These are phyloP conservation scores for Oostethus manadensis DNA, from an alignment of 2,113 vertebrate genomes.

Conservation along the genomic window DNA sequence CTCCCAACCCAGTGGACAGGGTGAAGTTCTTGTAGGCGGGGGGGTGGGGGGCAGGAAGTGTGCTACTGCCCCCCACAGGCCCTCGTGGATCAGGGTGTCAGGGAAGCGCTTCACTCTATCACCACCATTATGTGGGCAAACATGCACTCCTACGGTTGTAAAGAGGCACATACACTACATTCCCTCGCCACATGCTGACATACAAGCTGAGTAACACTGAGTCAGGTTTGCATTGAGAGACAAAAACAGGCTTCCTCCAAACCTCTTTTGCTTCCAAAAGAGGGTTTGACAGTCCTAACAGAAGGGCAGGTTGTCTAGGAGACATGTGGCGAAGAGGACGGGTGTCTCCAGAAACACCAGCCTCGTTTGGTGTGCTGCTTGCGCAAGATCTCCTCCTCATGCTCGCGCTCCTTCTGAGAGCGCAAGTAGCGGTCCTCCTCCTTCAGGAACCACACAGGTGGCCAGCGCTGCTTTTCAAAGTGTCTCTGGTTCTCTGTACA, in stretches of 20 bases:
- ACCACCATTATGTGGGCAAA: constrained; percentile 7
- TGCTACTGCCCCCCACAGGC: constrained; percentile 27
- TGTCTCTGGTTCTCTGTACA: constrained; percentile 78
- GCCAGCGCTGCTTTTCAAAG: constrained; percentile 86
- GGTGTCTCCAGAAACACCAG: constrained; percentile 86
- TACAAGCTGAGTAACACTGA: constrained; percentile 32
- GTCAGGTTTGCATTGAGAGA: background rate
- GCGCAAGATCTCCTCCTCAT: constrained; percentile 80
- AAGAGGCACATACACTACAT: constrained; percentile 57
- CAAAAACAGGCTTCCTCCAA: background rate
- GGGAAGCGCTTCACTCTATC: constrained; percentile 52
- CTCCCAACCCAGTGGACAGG: constrained; percentile 50
- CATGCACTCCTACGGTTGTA: constrained; percentile 37
- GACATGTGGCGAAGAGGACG: constrained; percentile 73
- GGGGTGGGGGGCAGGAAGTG: constrained; percentile 29
- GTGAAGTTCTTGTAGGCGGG: constrained; percentile 50
- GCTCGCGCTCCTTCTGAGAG: constrained; percentile 79
- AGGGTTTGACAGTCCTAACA: background rate
- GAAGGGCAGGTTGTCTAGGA: constrained; percentile 57
- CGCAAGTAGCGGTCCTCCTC: constrained; percentile 86
- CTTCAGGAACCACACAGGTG: constrained; percentile 86
- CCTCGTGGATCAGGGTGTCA: constrained; percentile 28
- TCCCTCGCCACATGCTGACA: constrained; percentile 40
- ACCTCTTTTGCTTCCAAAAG: background rate
- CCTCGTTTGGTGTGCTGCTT: constrained; percentile 82